Base-by-base conservation (phyloP, 1,140 invertebrate species). In the Eueides isabella region DNA sequence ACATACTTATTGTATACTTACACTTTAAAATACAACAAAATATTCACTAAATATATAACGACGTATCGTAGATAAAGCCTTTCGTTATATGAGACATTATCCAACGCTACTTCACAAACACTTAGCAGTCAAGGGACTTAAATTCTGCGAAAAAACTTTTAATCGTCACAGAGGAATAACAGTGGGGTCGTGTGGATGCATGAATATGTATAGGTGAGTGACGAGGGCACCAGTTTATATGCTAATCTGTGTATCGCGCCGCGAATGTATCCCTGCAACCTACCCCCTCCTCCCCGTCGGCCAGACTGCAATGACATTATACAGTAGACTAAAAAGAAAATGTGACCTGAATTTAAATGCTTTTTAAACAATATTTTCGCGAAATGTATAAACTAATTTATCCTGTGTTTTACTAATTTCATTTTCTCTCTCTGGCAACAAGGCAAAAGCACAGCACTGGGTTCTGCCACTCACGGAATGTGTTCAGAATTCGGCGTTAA, bases 221-320 rank as follows among this genome's bases (percentile, higher is more conserved):
- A 55, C 48, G 48, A 55, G 23, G 48, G 48, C 48, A 55, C 48
- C 48, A 55, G 48, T 55, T 55, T 55, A 55, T 55, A 55, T 55
- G 48, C 48, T 55, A 55, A 55, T 55, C 23, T 55, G 2, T 55
- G 48, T 55, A 55, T 55, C 48, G 48, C 23, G 23, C 48, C 48
- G 7, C 19, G 9, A 7, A 19, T 11, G 23, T 1, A 19, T 23
- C 23, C 48, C 19, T 2, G 16, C n/a, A n/a, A n/a, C 41, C 41
- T 19, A 5, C 16, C 19, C 23, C 48, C 11, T 6, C 23, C 48
- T 26, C 48, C 48, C 9, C 11, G 19, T 6, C 19, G 12, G 19
- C 9, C 19, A 19, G 19, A 23, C 48, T 55, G 23, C 48, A 55
- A n/a, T 55, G 7, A 9, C 48, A 26, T 23, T 38, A 38, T 38